Evolutionary conservation across 2,113 vertebrate genomes (phyloP).

Genomic region (Leptobrachium ailaonicum): DNA sequence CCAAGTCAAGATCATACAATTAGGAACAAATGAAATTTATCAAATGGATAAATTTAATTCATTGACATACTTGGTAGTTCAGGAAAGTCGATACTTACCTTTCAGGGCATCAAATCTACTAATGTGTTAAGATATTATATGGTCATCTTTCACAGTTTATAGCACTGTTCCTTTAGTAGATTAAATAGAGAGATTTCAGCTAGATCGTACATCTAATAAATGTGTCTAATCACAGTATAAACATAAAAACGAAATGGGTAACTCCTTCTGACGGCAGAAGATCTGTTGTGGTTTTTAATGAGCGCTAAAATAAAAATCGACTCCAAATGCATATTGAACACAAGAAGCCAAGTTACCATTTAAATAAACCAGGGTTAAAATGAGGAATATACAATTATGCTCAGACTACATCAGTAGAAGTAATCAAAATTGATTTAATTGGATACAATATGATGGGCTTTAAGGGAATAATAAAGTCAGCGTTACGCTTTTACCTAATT

Average conservation of each 20-base stretch:
- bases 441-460: conserved; percentile 16
- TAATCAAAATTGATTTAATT: conserved; percentile 30
- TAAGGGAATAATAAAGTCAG: conserved; percentile 7
- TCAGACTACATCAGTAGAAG: conserved; percentile 24
- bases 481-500: conserved; percentile 7
- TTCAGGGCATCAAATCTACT: too few species aligned
- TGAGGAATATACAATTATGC: conserved; percentile 23
- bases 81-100: too few species aligned
- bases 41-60: too few species aligned
- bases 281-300: conserved; percentile 5
- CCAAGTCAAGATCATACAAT: too few species aligned
- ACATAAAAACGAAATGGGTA: background rate
- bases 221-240: background rate
- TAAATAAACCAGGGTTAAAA: background rate
- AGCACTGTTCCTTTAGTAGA: too few species aligned
- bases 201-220: background rate
- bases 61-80: too few species aligned
- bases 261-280: background rate
- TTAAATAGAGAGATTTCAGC: too few species aligned
- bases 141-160: too few species aligned
- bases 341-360: background rate
- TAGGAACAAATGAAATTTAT: too few species aligned
- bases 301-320: background rate
- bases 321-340: background rate
- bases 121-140: too few species aligned